Evolutionary conservation across 2,888 invertebrate species (phyloP), one percentile per base, ranked within the genome.

Genomic region (Drosophila stalkeri): DNA sequence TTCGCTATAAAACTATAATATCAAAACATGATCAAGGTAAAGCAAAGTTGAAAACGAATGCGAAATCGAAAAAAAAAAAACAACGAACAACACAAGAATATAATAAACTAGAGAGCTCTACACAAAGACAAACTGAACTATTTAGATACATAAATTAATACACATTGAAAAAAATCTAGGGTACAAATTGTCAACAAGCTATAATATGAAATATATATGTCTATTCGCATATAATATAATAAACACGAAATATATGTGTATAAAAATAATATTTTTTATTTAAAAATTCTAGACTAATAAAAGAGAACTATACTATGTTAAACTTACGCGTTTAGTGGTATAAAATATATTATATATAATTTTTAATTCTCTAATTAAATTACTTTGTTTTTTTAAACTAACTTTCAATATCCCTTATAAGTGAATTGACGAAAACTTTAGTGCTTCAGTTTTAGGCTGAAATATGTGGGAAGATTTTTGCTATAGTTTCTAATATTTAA

Each of bases 1-100:
- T 61, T 52, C 35, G 39, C 31, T 16, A 35, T 46, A 56, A 61
- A 56, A 57, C 49, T 35, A 59, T 11, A 47, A 20, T 47, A 49
- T 60, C 31, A n/a, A 51, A 51, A 52, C 44, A 56, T 43, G 16
- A 47, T 65, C 77, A 77, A 77, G 77, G 77, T 63, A 44, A 76
- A 54, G 12, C 80, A 47, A 18, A 70, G 43, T 60, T 80, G 35
- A 57, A 59, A 39, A 16, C 35, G 47, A 75, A 79, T 67, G 52
- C 51, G 8, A 51, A 51, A 51, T 51, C 18, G 20, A 9, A 35
- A 31, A 66, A 20, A 27, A 59, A 54, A 31, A n/a, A 27, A 27
- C 27, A 27, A 27, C 27, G 14, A 51, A 37, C 16, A 18, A 37
- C 47, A 49, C 18, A 18, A 37, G 56, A 56, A 61, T 12, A 35